Base-by-base conservation (phyloP, 2,888 invertebrate species). In the Lycocerus yunnanus region DNA sequence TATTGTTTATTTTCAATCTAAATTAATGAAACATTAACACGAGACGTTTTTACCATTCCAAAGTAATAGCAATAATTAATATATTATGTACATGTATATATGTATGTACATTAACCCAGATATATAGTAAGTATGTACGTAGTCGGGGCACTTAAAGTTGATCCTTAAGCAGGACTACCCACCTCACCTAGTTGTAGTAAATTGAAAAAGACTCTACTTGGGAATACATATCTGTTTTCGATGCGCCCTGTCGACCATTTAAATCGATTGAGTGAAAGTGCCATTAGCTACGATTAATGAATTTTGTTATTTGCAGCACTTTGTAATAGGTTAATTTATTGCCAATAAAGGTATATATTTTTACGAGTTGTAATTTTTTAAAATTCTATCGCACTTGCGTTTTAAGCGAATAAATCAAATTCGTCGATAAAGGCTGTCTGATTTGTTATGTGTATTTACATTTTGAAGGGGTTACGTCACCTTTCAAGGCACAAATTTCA, bases 261-360 rank as follows among this genome's bases (percentile, higher is more conserved):
- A 65, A 71, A 71, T 71, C 71, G 71, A 71, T 71, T 71, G 66
- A 71, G 72, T 58, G 69, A 66, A 70, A 67, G 61, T 69, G 63
- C 72, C 75, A 75, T 75, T 75, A 75, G 75, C 69, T 27, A 65
- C 68, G 71, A 71, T 75, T 71, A 75, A 75, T 71, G 74, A 75
- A 75, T 69, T 67, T 69, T 71, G 68, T 75, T 72, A 72, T 75
- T 71, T 66, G 43, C 65, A 58, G 27, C 63, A 58, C 66, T 71
- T 67, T 66, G 71, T 58, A 66, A 58, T 43, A 43, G n/a, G 6
- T n/a, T 43, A 43, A 13, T 43, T 43, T 43, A 43, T 43, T 43
- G 43, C 43, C 43, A 43, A 43, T 43, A 43, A 43, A 43, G 43
- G 43, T 43, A 43, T 43, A 43, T n/a, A n/a, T 43, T 43, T 43